Percentiles rank a stretch among this genome's conserved stretches.
Conservation (phyloP, 2,888 invertebrate species). For the Eupithecia abbreviata region DNA sequence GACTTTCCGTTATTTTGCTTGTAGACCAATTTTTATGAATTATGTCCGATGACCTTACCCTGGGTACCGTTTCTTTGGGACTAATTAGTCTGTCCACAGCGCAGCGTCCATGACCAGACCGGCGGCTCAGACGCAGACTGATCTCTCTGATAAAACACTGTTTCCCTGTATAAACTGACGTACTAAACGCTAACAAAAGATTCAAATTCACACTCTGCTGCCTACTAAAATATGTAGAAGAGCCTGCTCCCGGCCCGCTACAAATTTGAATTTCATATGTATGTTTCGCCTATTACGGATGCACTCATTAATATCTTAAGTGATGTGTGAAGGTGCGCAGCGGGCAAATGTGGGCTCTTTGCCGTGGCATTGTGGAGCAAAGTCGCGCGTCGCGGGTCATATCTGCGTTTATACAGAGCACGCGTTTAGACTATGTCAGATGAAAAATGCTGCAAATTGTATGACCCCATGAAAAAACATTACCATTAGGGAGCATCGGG, state of each 20-base stretch:
- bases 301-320: slow-evolving; percentile 84
- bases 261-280: slow-evolving; percentile 84
- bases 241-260: slow-evolving; percentile 79
- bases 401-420: slow-evolving; percentile 70
- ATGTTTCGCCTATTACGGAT: slow-evolving; percentile 83
- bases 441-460: slow-evolving; percentile 82
- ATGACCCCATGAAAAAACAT: slow-evolving; percentile 81
- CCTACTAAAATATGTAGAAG: slow-evolving; percentile 83
- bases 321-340: slow-evolving; percentile 71
- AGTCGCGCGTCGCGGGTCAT: slow-evolving; percentile 41
- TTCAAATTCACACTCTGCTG: slow-evolving; percentile 83
- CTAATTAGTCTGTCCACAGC: slow-evolving; percentile 69
- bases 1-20: slow-evolving; percentile 83
- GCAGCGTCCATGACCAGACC: not conserved
- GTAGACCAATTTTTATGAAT: slow-evolving; percentile 69
- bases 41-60: slow-evolving; percentile 81
- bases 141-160: slow-evolving; percentile 60
- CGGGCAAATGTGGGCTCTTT: slow-evolving; percentile 64
- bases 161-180: slow-evolving; percentile 69
- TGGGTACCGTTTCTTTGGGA: slow-evolving; percentile 77
- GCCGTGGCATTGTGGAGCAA: slow-evolving; percentile 45
- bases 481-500: slow-evolving; percentile 71
- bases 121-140: not conserved
- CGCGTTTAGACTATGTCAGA: slow-evolving; percentile 77
- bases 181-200: slow-evolving; percentile 82